phyloP scores from a whole-genome alignment of 1,140 invertebrate species.

The Diachasmimorpha longicaudata region DNA sequence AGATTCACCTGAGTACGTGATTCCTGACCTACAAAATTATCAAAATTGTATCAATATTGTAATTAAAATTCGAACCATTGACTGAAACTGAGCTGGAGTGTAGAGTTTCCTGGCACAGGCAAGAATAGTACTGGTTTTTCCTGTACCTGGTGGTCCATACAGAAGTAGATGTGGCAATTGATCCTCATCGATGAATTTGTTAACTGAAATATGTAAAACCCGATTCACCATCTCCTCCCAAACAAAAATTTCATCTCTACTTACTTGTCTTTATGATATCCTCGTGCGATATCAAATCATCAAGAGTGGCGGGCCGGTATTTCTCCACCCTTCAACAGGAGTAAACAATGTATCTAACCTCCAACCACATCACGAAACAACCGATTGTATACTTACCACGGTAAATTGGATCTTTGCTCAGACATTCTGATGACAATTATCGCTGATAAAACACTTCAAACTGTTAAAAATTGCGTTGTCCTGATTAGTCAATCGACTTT shows the following conservation, averaged over 20 bases:
- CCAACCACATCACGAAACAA: not conserved
- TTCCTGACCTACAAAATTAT: too few relatives aligned
- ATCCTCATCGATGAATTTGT: constrained; percentile 90
- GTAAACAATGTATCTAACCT: constrained; percentile 20
- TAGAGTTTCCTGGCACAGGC: constrained; percentile 96
- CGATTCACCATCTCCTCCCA: too few relatives aligned
- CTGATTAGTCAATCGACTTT: too few relatives aligned
- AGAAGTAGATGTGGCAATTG: constrained; percentile 95
- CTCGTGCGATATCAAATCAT: constrained; percentile 95
- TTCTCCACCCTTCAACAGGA: constrained; percentile 89
- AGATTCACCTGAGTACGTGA: too few relatives aligned
- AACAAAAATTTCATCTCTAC: constrained; percentile 39
- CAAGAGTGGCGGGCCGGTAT: constrained; percentile 89
- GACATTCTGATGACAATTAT: not conserved
- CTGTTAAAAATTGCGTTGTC: too few relatives aligned
- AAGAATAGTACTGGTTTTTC: constrained; percentile 97
- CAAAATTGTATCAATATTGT: too few relatives aligned
- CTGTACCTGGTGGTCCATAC: constrained; percentile 98
- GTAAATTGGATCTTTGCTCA: constrained; percentile 59
- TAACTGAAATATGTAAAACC: constrained; percentile 72
- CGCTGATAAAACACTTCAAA: not conserved
- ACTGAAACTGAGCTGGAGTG: constrained; percentile 82
- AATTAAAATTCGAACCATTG: constrained; percentile 89
- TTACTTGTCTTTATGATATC: constrained; percentile 97
- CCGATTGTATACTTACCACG: constrained; percentile 57